phyloP scores from a whole-genome alignment of 2,888 invertebrate genomes.

The Drosophila gaucha region DNA sequence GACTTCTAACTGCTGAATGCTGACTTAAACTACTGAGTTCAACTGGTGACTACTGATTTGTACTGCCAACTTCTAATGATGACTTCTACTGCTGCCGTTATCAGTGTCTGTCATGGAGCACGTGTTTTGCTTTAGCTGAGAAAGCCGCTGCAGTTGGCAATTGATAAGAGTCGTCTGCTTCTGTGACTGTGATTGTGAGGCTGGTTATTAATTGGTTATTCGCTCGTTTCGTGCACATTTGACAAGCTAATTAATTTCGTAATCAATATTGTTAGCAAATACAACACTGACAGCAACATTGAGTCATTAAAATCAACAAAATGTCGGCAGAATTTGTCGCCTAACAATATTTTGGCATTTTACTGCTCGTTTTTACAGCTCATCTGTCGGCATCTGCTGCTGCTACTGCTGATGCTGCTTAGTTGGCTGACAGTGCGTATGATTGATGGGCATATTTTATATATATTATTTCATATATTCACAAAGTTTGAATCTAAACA shows the following conservation, averaged over 20 bases:
- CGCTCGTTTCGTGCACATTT: conserved; percentile 34
- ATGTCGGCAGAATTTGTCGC: conserved; percentile 50
- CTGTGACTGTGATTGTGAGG: conserved; percentile 1
- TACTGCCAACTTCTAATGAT: too few species aligned
- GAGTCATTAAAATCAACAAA: conserved; percentile 68
- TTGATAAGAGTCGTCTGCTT: conserved; percentile 31
- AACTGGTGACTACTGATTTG: background rate
- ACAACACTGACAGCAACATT: conserved; percentile 62
- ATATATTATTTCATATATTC: conserved; percentile 9
- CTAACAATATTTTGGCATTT: conserved; percentile 15
- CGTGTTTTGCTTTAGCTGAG: conserved; percentile 30
- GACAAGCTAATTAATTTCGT: conserved; percentile 73
- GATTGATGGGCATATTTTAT: conserved; percentile 69
- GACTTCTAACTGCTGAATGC: background rate
- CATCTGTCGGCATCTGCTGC: conserved; percentile 50
- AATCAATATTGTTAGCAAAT: conserved; percentile 64
- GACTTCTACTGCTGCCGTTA: conserved; percentile 7
- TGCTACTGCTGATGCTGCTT: background rate
- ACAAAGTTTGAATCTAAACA: background rate
- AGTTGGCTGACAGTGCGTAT: conserved; percentile 58
- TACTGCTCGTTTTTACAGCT: conserved; percentile 25
- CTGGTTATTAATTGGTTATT: conserved; percentile 37
- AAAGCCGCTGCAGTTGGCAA: conserved; percentile 24
- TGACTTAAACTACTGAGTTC: background rate
- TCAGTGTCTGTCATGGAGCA: conserved; percentile 30